phyloP scores from a whole-genome alignment of 1,140 invertebrate genomes.

The Stegodyphus mimosarum region DNA sequence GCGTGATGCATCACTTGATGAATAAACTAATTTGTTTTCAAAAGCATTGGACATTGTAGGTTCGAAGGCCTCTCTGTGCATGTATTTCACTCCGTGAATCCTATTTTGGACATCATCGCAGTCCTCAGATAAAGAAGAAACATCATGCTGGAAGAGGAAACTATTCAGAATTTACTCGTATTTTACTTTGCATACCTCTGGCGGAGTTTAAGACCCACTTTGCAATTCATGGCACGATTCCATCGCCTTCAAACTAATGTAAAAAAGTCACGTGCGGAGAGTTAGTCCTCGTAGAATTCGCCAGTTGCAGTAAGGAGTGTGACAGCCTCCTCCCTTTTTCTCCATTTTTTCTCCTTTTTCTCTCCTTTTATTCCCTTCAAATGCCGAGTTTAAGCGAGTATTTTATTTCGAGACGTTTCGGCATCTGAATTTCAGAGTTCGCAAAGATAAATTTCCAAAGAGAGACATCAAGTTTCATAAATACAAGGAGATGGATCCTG shows the following conservation, averaged over 20 bases:
- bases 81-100: too few species aligned
- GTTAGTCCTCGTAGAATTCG: too few species aligned
- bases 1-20: too few species aligned
- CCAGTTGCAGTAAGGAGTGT: too few species aligned
- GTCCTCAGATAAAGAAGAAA: too few species aligned
- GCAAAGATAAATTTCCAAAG: background rate
- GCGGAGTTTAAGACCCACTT: slow-evolving; percentile 1
- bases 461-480: slow-evolving; percentile 9
- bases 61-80: too few species aligned
- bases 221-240: slow-evolving; percentile 26
- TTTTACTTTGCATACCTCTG: slow-evolving; percentile 12
- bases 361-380: background rate
- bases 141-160: background rate
- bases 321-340: too few species aligned
- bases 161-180: background rate
- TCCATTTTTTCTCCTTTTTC: background rate
- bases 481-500: background rate
- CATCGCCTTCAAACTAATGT: background rate
- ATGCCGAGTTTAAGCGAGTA: background rate
- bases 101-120: too few species aligned
- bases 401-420: slow-evolving; percentile 16
- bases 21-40: too few species aligned
- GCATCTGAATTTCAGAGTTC: too few species aligned
- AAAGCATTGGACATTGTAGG: too few species aligned
- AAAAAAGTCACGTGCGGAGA: background rate